phyloP scores from a whole-genome alignment of 2,888 invertebrate genomes.

The Temnothorax rugatulus region DNA sequence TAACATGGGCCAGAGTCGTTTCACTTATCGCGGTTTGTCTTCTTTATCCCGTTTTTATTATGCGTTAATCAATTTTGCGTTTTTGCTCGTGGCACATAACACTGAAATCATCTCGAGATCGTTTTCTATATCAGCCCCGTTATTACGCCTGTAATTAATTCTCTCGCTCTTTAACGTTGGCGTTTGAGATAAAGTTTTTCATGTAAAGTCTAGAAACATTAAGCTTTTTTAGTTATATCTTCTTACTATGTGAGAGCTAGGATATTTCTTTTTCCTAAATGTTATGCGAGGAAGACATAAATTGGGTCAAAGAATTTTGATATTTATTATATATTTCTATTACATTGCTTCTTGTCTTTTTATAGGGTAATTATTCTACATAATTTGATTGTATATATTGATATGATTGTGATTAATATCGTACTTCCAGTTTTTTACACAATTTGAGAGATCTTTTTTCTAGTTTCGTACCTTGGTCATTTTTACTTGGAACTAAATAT shows the following conservation, averaged over 20 bases:
- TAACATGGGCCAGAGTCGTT: slow-evolving; percentile 8
- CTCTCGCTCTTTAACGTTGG: slow-evolving; percentile 3
- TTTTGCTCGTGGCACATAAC: slow-evolving; percentile 21
- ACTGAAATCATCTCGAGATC: slow-evolving; percentile 28
- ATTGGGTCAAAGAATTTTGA: neutral
- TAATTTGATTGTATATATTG: neutral
- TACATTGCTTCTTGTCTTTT: neutral
- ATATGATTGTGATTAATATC: neutral
- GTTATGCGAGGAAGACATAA: neutral
- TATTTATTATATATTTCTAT: too few species aligned
- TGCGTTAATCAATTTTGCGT: slow-evolving; percentile 51
- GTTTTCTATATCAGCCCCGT: slow-evolving; percentile 13
- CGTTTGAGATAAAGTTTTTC: slow-evolving; percentile 25
- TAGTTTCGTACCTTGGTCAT: neutral
- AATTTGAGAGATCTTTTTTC: neutral
- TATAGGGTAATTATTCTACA: neutral
- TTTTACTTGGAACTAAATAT: slow-evolving; percentile 1
- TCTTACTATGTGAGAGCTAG: neutral
- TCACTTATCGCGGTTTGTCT: neutral
- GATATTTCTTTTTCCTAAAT: neutral
- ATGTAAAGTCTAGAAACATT: slow-evolving; percentile 20
- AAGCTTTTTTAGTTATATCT: slow-evolving; percentile 8
- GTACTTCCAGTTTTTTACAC: neutral
- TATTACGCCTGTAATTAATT: slow-evolving; percentile 44
- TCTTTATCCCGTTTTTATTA: slow-evolving; percentile 29